These are phyloP conservation scores for Phyto melanocephala DNA, from an alignment of 2,888 invertebrate species.

Conservation along the genomic window DNA sequence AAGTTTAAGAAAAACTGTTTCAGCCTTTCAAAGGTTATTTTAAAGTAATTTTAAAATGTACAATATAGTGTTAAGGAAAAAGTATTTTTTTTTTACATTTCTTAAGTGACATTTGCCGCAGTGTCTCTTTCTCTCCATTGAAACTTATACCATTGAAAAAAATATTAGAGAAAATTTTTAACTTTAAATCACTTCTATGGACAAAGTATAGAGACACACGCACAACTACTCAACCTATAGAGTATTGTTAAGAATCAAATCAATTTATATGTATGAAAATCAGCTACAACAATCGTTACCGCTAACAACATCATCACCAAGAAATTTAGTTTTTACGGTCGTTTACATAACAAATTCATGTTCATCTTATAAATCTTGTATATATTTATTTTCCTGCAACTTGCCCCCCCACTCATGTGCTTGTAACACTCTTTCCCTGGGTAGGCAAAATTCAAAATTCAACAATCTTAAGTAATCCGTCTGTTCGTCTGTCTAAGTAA, in stretches of 20 bases:
- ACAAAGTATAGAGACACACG: constrained; percentile 11
- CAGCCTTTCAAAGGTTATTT: constrained; percentile 13
- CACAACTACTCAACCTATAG: background rate
- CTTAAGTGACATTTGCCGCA: constrained; percentile 63
- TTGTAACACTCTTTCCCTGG: background rate
- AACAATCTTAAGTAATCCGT: constrained; percentile 61
- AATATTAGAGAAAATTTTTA: constrained; percentile 25
- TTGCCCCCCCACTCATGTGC: background rate
- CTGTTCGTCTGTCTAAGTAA: constrained; percentile 20
- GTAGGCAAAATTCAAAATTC: constrained; percentile 31
- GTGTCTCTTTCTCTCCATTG: constrained; percentile 41
- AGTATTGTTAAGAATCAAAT: constrained; percentile 33
- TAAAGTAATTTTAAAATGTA: background rate
- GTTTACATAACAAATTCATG: constrained; percentile 58
- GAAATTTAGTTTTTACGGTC: constrained; percentile 54
- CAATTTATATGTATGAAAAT: constrained; percentile 13
- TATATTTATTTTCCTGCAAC: background rate
- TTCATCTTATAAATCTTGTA: constrained; percentile 16
- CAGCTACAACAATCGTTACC: constrained; percentile 19
- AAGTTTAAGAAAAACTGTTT: too few species aligned
- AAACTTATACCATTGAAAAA: background rate
- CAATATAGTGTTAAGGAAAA: background rate
- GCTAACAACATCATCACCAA: constrained; percentile 28
- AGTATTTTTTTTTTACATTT: constrained; percentile 42
- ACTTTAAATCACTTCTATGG: constrained; percentile 50